These are phyloP conservation scores for Drosophila yooni DNA, from an alignment of 2,888 invertebrate species.

Conservation along the genomic window DNA sequence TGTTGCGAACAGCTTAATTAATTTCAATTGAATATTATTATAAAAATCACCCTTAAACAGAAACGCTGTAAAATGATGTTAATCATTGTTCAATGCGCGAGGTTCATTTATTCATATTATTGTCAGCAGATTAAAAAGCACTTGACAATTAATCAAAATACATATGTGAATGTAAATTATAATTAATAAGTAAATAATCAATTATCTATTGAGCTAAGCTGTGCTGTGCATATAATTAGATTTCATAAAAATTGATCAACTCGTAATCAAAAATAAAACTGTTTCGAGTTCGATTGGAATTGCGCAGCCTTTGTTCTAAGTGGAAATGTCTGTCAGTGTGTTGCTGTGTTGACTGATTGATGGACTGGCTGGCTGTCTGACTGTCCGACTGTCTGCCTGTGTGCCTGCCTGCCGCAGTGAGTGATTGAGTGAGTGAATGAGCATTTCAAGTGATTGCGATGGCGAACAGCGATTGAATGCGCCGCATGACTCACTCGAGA, in stretches of 20 bases:
- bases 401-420: slow-evolving; percentile 7
- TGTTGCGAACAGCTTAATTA: background rate
- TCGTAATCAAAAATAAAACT: slow-evolving; percentile 10
- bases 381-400: slow-evolving; percentile 43
- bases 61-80: background rate
- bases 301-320: slow-evolving; percentile 55
- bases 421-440: slow-evolving; percentile 35
- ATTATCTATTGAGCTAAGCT: background rate
- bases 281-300: background rate
- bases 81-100: background rate
- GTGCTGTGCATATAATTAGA: background rate
- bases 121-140: background rate
- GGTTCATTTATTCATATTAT: background rate
- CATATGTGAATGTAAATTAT: background rate
- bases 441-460: slow-evolving; percentile 54
- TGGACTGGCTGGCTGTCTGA: slow-evolving; percentile 17
- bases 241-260: background rate
- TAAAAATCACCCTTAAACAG: background rate
- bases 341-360: slow-evolving; percentile 55
- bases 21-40: background rate
- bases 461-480: slow-evolving; percentile 14
- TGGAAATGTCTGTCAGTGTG: slow-evolving; percentile 73
- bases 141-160: background rate
- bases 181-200: background rate
- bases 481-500: slow-evolving; percentile 62